phyloP scores from a whole-genome alignment of 1,140 invertebrate genomes.

The Andricus grossulariae region DNA sequence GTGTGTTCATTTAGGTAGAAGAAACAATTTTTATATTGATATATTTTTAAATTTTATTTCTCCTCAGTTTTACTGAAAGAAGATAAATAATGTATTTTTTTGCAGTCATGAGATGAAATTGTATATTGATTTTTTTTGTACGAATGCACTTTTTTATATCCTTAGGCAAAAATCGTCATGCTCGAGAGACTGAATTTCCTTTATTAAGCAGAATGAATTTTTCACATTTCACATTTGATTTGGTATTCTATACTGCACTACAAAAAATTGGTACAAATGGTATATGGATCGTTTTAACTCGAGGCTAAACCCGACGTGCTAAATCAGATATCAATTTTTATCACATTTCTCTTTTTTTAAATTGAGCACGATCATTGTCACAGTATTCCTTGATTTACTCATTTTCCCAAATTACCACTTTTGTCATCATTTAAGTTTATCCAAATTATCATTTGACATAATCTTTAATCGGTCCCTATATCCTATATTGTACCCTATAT shows the following conservation, averaged over 20 bases:
- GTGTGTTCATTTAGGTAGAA: too few relatives aligned
- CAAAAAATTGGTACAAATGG: neutral
- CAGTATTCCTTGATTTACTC: too few relatives aligned
- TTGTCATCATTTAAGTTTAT: too few relatives aligned
- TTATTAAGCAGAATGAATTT: constrained; percentile 27
- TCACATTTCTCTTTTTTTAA: too few relatives aligned
- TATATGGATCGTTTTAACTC: neutral
- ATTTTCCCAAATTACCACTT: too few relatives aligned
- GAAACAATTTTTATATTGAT: neutral
- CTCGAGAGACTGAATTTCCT: constrained; percentile 11
- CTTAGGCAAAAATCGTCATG: neutral
- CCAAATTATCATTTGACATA: too few relatives aligned
- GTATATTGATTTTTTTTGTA: constrained; percentile 21
- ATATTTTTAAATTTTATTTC: neutral
- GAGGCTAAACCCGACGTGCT: neutral
- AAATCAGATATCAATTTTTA: too few relatives aligned
- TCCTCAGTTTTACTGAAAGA: neutral
- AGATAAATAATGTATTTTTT: constrained; percentile 19
- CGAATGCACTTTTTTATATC: constrained; percentile 15
- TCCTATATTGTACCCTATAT: too few relatives aligned
- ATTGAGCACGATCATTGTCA: too few relatives aligned
- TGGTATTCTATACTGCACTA: neutral
- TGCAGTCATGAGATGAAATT: neutral
- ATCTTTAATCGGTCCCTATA: too few relatives aligned
- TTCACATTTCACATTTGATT: constrained; percentile 20